phyloP scores from a whole-genome alignment of 2,113 vertebrate species.

The Gasterosteus nipponicus region DNA sequence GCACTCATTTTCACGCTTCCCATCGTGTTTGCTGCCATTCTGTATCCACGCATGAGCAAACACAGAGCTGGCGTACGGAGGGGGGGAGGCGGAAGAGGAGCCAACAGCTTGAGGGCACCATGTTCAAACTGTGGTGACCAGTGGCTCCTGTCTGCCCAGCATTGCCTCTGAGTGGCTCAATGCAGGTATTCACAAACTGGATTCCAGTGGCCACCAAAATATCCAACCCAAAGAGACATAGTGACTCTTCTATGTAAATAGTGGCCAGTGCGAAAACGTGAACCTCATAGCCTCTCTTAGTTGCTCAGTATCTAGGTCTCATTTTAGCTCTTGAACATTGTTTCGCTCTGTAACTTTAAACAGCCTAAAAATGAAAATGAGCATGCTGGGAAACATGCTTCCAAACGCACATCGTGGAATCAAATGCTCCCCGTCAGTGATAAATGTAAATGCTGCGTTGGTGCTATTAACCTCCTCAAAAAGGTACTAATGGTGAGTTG shows the following conservation, averaged over 20 bases:
- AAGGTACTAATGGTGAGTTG: slow-evolving; percentile 54
- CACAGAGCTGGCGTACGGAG: slow-evolving; percentile 69
- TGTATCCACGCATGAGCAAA: slow-evolving; percentile 74
- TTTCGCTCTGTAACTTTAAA: slow-evolving; percentile 39
- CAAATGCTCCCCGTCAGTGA: slow-evolving; percentile 64
- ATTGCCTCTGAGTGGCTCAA: slow-evolving; percentile 69
- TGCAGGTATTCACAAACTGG: slow-evolving; percentile 79
- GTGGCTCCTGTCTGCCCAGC: slow-evolving; percentile 77
- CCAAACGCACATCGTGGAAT: slow-evolving; percentile 57
- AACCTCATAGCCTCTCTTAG: background rate
- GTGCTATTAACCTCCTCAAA: slow-evolving; percentile 55
- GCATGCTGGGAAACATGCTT: slow-evolving; percentile 55
- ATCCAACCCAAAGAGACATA: slow-evolving; percentile 70
- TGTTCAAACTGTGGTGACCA: slow-evolving; percentile 79
- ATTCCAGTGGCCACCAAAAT: slow-evolving; percentile 77
- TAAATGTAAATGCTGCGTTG: slow-evolving; percentile 64
- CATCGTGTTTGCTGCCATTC: slow-evolving; percentile 75
- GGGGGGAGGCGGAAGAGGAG: slow-evolving; percentile 63
- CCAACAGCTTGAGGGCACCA: slow-evolving; percentile 74
- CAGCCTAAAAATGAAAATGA: slow-evolving; percentile 58
- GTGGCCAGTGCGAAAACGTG: slow-evolving; percentile 38
- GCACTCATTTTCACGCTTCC: slow-evolving; percentile 67
- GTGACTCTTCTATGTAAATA: slow-evolving; percentile 81
- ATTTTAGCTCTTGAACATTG: slow-evolving; percentile 51
- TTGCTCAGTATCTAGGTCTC: slow-evolving; percentile 15